phyloP scores from a whole-genome alignment of 30 jellyfish, hydroid and myxozoan species.

The Aurelia aurita region DNA sequence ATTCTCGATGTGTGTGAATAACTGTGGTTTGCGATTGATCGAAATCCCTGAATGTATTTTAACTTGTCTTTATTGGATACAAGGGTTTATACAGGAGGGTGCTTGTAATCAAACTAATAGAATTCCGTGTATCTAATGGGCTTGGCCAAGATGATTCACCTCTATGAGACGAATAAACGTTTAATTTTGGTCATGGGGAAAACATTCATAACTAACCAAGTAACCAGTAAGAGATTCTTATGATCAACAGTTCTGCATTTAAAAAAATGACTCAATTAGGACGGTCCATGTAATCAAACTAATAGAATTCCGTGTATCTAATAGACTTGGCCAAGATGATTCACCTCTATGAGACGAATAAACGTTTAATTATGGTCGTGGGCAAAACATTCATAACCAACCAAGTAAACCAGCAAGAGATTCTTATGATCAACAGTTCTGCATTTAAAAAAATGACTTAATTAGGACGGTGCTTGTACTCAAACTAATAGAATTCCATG shows the following conservation, averaged over 20 bases:
- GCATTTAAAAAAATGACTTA: neutral
- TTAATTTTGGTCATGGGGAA: too few species aligned
- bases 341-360: neutral
- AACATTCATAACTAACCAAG: too few species aligned
- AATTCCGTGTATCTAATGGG: slow-evolving; percentile 35
- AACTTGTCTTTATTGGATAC: slow-evolving; percentile 35
- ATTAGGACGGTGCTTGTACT: slow-evolving; percentile 14
- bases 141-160: slow-evolving; percentile 44
- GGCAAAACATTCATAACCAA: too few species aligned
- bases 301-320: slow-evolving; percentile 36
- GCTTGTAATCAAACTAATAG: slow-evolving; percentile 31
- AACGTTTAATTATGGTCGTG: too few species aligned
- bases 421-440: too few species aligned
- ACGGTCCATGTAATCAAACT: slow-evolving; percentile 24
- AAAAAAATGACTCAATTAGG: too few species aligned
- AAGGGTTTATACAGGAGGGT: slow-evolving; percentile 5
- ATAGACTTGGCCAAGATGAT: slow-evolving; percentile 51
- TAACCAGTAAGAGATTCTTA: too few species aligned
- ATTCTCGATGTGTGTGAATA: slow-evolving; percentile 44
- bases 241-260: too few species aligned
- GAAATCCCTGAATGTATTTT: slow-evolving; percentile 29
- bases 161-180: neutral
- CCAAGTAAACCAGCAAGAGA: too few species aligned
- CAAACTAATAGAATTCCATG: slow-evolving; percentile 10
- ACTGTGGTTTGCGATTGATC: slow-evolving; percentile 36